Evolutionary conservation across 35 echinoderm and acorn worm genomes (phyloP), one percentile per base, ranked within the genome.

Genomic region (Heliocidaris erythrogramma): DNA sequence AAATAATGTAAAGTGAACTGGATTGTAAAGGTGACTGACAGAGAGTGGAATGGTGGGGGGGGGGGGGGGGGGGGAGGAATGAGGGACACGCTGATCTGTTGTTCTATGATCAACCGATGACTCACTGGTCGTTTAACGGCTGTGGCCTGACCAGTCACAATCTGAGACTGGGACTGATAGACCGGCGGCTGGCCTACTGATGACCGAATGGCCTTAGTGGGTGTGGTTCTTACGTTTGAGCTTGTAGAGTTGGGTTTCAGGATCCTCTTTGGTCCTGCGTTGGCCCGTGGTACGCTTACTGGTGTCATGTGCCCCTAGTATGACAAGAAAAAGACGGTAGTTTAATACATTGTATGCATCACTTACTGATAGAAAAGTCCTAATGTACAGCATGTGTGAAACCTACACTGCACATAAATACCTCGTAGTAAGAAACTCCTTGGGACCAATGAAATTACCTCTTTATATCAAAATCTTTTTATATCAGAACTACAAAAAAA

Each of bases 261-360:
- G 32, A 95, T 89, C 85, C 94, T 3, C 86, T 95, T 95, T 13
- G 94, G 94, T 30, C 94, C 94, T 2, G 91, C 91, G n/a, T 92
- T 48, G n/a, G 91, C 47, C 49, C 91, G 59, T 11, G 91, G 50
- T 30, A 59, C 91, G 30, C 91, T 92, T 11, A 92, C 91, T 0
- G 91, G 91, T 30, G 91, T 92, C 49, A 48, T 32, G 91, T 92
- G 91, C 21, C n/a, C n/a, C n/a, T n/a, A n/a, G n/a, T n/a, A n/a
- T n/a, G n/a, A n/a, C n/a, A n/a, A n/a, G n/a, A n/a, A n/a, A 10
- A 49, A 49, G 5, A 32, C 21, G n/a, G n/a, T 48, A 7, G 31
- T 59, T 92, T n/a, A 42, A 59, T 30, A 89, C 32, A 35, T 30
- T 89, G 13, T 89, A 89, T 30, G 13, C 24, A 89, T 2, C 13